Percentiles rank a stretch among this genome's conserved stretches.
Conservation (phyloP, 2,888 invertebrate genomes). For the Tipula vernalis region DNA sequence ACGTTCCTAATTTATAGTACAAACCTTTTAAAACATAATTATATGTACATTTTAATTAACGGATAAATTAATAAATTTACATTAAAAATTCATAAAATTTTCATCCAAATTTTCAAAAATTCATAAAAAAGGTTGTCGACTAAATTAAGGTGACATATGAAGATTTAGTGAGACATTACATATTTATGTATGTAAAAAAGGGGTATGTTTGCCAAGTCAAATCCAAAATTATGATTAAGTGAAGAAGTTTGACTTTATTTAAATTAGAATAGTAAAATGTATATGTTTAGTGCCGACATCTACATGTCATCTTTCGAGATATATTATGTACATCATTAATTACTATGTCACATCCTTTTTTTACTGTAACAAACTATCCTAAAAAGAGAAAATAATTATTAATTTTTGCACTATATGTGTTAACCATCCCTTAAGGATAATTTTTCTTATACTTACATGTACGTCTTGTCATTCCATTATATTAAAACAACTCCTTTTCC, state of each 20-base stretch:
- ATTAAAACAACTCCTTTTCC: background rate
- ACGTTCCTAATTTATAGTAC: too few relatives aligned
- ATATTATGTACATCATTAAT: background rate
- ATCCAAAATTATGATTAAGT: background rate
- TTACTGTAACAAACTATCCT: background rate
- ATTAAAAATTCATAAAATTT: background rate
- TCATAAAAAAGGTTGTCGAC: background rate
- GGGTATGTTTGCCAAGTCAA: background rate
- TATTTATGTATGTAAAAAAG: background rate
- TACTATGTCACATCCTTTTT: background rate
- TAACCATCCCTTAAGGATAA: constrained; percentile 4
- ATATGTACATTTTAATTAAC: background rate
- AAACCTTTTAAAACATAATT: background rate
- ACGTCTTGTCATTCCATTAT: background rate
- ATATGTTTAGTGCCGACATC: background rate
- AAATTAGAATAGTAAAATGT: background rate
- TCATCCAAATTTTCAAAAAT: too few relatives aligned
- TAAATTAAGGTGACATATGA: background rate
- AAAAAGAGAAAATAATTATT: background rate
- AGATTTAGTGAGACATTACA: background rate
- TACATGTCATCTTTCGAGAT: background rate
- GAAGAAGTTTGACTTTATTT: background rate
- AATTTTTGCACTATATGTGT: background rate
- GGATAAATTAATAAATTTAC: background rate
- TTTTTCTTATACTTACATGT: background rate